Conservation (phyloP, 2,888 invertebrate species). For the Oscheius sp. region DNA sequence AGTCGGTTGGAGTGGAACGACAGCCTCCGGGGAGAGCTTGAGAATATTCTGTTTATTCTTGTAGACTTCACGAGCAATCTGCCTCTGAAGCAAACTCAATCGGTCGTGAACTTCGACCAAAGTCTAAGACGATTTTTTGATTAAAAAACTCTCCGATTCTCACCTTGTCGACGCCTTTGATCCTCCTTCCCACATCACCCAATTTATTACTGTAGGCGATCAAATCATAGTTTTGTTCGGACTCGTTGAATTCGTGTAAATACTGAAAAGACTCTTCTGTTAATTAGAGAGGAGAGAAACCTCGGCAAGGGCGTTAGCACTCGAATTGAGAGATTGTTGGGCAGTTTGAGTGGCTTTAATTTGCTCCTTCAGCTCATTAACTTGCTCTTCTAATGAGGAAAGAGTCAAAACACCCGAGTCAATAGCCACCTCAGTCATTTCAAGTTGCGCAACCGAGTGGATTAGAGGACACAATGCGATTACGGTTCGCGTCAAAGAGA, state of each 20-base stretch:
- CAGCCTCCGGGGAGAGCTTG: not conserved
- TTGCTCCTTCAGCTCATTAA: slow-evolving; percentile 36
- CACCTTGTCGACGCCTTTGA: slow-evolving; percentile 39
- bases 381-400: slow-evolving; percentile 33
- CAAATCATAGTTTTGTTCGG: slow-evolving; percentile 43
- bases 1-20: not conserved
- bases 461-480: slow-evolving; percentile 5
- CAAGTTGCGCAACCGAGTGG: not conserved
- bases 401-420: slow-evolving; percentile 41
- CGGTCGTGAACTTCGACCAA: slow-evolving; percentile 43
- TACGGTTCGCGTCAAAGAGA: too few species aligned
- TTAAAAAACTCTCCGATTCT: not conserved
- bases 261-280: slow-evolving; percentile 37
- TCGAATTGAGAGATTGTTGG: slow-evolving; percentile 34
- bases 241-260: slow-evolving; percentile 45
- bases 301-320: slow-evolving; percentile 39
- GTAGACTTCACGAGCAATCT: slow-evolving; percentile 53
- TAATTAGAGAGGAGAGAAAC: slow-evolving; percentile 1
- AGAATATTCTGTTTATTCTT: slow-evolving; percentile 28
- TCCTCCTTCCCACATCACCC: slow-evolving; percentile 42
- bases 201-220: slow-evolving; percentile 41
- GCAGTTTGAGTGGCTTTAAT: slow-evolving; percentile 36
- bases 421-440: slow-evolving; percentile 29
- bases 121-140: slow-evolving; percentile 20
- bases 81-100: slow-evolving; percentile 47